Conservation (phyloP, 2,113 vertebrate genomes). For the Pao palembangensis region DNA sequence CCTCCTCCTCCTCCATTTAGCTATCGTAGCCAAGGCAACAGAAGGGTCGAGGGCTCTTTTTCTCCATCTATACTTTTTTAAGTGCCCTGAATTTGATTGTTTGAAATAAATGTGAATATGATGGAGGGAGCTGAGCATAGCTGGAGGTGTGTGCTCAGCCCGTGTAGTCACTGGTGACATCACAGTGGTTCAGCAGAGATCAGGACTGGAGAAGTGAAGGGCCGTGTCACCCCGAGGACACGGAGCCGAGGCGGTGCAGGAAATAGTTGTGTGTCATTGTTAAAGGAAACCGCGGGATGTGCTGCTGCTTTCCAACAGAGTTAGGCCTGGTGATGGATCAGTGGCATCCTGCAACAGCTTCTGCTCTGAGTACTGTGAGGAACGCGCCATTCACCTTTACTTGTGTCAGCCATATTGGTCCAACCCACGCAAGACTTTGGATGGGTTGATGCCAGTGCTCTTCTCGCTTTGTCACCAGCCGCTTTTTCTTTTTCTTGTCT, state of each 20-base stretch:
- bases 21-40: conserved; percentile 64
- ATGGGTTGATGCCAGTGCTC: no score
- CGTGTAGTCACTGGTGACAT: neutral
- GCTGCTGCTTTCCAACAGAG: conserved; percentile 7
- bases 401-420: no score
- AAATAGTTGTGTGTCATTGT: neutral
- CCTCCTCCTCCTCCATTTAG: conserved; percentile 32
- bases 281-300: conserved; percentile 24
- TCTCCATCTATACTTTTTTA: neutral
- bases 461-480: no score
- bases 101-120: conserved; percentile 9
- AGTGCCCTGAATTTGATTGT: conserved; percentile 3
- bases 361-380: no score
- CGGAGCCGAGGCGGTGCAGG: neutral
- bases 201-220: conserved; percentile 14
- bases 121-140: neutral
- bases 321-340: neutral
- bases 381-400: no score
- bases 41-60: conserved; percentile 16
- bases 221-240: neutral
- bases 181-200: conserved; percentile 5
- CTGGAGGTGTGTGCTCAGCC: neutral
- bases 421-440: no score
- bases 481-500: no score
- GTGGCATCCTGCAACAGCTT: no score